Percentiles rank a stretch among this genome's conserved stretches.
These are phyloP conservation scores for Clistopyga incitator DNA, from an alignment of 2,888 invertebrate genomes.

Conservation along the genomic window DNA sequence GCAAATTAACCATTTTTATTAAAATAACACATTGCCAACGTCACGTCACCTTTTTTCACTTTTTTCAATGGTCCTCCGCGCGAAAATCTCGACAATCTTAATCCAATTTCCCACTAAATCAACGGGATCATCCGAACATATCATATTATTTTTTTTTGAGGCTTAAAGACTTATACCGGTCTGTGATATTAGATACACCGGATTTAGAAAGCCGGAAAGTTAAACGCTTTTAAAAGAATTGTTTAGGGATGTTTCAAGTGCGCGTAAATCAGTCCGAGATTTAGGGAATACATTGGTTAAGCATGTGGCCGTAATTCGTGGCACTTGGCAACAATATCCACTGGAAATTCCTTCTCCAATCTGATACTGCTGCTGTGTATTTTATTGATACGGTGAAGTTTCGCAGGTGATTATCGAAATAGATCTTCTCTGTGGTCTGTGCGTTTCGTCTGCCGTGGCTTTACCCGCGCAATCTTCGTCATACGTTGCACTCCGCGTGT, in stretches of 20 bases:
- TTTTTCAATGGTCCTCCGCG: not conserved
- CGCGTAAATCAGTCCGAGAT: not conserved
- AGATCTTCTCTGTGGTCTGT: not conserved
- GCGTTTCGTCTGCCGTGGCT: constrained; percentile 1
- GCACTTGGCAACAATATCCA: not conserved
- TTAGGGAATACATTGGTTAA: not conserved
- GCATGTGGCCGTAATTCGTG: not conserved
- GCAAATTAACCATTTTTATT: not conserved
- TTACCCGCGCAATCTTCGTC: constrained; percentile 21
- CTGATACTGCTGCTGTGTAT: not conserved
- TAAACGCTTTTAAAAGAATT: not conserved
- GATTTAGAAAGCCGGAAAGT: not conserved
- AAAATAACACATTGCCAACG: not conserved
- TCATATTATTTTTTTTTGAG: not conserved
- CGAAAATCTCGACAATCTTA: not conserved
- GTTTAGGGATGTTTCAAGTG: not conserved
- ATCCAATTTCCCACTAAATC: not conserved
- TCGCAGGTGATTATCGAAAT: not conserved
- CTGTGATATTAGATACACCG: not conserved
- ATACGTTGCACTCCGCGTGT: not conserved
- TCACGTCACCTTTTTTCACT: not conserved
- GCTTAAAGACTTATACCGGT: not conserved
- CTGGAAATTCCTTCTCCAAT: not conserved
- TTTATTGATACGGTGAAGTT: not conserved
- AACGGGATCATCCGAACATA: not conserved